Base-by-base conservation (phyloP, 2,797 vertebrate genomes). In the Acanthurus leucopareius region DNA sequence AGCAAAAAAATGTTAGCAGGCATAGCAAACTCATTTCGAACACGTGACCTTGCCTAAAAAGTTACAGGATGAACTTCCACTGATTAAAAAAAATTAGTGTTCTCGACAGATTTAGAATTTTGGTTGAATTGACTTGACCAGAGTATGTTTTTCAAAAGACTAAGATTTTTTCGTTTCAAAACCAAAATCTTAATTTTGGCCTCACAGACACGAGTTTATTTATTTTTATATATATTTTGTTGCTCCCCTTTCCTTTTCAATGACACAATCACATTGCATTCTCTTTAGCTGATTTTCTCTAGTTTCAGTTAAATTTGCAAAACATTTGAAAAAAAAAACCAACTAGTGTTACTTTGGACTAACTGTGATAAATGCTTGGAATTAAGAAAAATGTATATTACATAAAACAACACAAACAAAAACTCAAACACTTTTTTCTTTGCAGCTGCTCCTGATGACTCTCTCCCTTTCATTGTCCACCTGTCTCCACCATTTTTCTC, bases 401-500 rank as follows among this genome's bases (percentile, higher is more conserved):
- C 35, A 54, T 48, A 57, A 44, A 56, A 4, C 25, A 25, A 13
- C 16, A 16, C 20, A 61, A 16, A 48, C 20, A 61, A 49, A 57
- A 56, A 81, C 80, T 72, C 68, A 54, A 54, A 47, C 48, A 32
- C 69, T 38, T 62, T 72, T 72, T 70, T 57, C 2, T 19, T 40
- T 19, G 51, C 54, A 71, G 62, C 62, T 69, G 49, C 19, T 69
- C 1, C 0, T 68, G 57, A 74, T 65, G 51, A 67, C 49, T 51
- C 75, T 74, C 61, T 74, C 66, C 28, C 48, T 79, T 74, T 72
- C 32, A 70, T 54, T 73, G 47, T 81, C 69, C 38, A 60, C 72
- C 77, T 79, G 79, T 79, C 69, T 62, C 40, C 15, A 38, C 45
- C n/a, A 15, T 60, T 83, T 79, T 71, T 64, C 60, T 71, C 64